These are phyloP conservation scores for Gymnogyps californianus DNA, from an alignment of 2,113 vertebrate genomes.

Conservation along the genomic window DNA sequence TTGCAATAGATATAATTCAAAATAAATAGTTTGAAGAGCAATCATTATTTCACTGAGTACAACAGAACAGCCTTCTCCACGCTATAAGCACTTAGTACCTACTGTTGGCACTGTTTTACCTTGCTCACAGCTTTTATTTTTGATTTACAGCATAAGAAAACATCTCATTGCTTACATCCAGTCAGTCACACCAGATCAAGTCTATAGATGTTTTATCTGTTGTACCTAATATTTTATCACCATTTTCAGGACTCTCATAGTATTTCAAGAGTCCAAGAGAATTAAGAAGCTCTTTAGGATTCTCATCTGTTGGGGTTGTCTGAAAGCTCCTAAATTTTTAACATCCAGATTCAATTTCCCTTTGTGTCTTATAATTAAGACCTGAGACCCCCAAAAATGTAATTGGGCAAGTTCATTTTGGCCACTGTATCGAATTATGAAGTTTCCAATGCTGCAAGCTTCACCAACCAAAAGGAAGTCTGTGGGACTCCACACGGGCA, in stretches of 20 bases:
- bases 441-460: neutral
- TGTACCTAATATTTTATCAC: neutral
- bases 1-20: neutral
- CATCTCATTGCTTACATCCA: neutral
- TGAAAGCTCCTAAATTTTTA: neutral
- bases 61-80: neutral
- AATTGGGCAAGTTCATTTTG: neutral
- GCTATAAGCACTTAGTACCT: neutral
- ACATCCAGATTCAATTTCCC: neutral
- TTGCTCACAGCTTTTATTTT: neutral
- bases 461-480: neutral
- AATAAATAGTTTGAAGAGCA: neutral
- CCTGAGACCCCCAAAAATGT: neutral
- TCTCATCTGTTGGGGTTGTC: neutral
- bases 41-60: neutral
- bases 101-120: neutral
- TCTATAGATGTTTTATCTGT: neutral
- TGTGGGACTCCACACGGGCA: neutral
- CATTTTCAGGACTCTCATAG: neutral
- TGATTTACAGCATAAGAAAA: neutral
- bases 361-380: neutral
- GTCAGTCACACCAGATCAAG: neutral
- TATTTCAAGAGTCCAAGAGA: neutral
- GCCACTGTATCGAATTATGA: neutral
- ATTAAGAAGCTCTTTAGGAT: neutral